These are phyloP conservation scores for Melieria crassipennis DNA, from an alignment of 2,888 invertebrate species.

Conservation along the genomic window DNA sequence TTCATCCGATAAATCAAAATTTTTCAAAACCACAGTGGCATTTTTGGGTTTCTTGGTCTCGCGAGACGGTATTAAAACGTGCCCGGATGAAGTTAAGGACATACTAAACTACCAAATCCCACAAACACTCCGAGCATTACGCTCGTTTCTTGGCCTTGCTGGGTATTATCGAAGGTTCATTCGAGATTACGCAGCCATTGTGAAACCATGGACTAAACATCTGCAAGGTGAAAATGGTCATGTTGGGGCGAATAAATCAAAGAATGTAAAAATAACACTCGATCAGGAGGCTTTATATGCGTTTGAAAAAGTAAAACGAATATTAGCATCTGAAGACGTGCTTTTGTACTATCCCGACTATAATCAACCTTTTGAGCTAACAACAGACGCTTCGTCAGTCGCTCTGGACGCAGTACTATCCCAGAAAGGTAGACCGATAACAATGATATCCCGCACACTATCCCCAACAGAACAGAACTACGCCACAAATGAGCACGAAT, in stretches of 20 bases:
- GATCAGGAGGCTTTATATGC: not conserved
- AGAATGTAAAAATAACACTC: conserved; percentile 4
- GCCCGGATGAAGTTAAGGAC: conserved; percentile 1
- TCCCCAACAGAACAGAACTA: conserved; percentile 18
- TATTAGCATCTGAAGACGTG: conserved; percentile 6
- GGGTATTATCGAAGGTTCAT: conserved; percentile 5
- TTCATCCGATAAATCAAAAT: conserved; percentile 9
- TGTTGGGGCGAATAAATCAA: not conserved
- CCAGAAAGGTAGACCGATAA: conserved; percentile 19
- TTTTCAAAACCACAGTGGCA: conserved; percentile 10
- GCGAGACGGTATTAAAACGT: conserved; percentile 1
- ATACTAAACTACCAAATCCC: conserved; percentile 11
- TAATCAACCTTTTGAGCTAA: not conserved
- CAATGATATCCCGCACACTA: conserved; percentile 27
- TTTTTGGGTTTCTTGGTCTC: conserved; percentile 11
- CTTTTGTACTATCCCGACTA: not conserved
- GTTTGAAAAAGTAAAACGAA: not conserved
- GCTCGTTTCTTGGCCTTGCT: conserved; percentile 3
- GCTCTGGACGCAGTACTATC: conserved; percentile 2
- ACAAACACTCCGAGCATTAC: conserved; percentile 10
- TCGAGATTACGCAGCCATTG: not conserved
- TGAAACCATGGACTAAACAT: not conserved
- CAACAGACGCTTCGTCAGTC: not conserved
- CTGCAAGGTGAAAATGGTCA: conserved; percentile 4
- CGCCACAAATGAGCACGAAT: conserved; percentile 25